Percentiles rank a stretch among this genome's conserved stretches.
These are phyloP conservation scores for Scaptomyza cyrtandrae DNA, from an alignment of 2,888 invertebrate species.

Conservation along the genomic window DNA sequence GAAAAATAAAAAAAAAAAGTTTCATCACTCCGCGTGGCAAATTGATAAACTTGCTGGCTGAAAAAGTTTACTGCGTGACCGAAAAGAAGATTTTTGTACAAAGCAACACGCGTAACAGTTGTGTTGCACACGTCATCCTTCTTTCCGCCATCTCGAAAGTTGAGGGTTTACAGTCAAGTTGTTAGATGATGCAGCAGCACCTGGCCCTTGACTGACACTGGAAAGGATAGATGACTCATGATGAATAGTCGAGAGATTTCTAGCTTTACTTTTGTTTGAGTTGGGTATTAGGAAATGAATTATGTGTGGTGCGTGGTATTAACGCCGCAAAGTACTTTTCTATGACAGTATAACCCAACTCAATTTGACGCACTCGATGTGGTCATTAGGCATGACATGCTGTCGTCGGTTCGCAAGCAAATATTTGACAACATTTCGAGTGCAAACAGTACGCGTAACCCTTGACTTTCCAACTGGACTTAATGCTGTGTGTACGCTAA, in stretches of 20 bases:
- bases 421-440: slow-evolving; percentile 65
- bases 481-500: slow-evolving; percentile 17
- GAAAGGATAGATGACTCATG: slow-evolving; percentile 20
- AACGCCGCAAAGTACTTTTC: slow-evolving; percentile 32
- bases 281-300: slow-evolving; percentile 24
- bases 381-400: slow-evolving; percentile 71
- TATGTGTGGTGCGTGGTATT: slow-evolving; percentile 51
- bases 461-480: slow-evolving; percentile 6
- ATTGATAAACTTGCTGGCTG: slow-evolving; percentile 68
- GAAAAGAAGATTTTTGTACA: slow-evolving; percentile 18
- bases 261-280: slow-evolving; percentile 37
- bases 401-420: slow-evolving; percentile 55
- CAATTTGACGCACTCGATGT: slow-evolving; percentile 60
- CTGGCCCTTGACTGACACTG: slow-evolving; percentile 15
- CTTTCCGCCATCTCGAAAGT: neutral
- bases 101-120: slow-evolving; percentile 20
- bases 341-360: slow-evolving; percentile 54
- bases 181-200: slow-evolving; percentile 17
- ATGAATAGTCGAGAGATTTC: neutral
- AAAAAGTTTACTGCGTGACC: slow-evolving; percentile 58
- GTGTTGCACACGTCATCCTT: neutral
- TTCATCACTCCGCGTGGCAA: slow-evolving; percentile 33
- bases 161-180: slow-evolving; percentile 23
- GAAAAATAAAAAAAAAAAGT: slow-evolving; percentile 51
- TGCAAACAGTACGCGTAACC: slow-evolving; percentile 56